Percentiles rank a stretch among this genome's conserved stretches.
These are phyloP conservation scores for Bicyclus anynana DNA, from an alignment of 1,140 invertebrate species.

Conservation along the genomic window DNA sequence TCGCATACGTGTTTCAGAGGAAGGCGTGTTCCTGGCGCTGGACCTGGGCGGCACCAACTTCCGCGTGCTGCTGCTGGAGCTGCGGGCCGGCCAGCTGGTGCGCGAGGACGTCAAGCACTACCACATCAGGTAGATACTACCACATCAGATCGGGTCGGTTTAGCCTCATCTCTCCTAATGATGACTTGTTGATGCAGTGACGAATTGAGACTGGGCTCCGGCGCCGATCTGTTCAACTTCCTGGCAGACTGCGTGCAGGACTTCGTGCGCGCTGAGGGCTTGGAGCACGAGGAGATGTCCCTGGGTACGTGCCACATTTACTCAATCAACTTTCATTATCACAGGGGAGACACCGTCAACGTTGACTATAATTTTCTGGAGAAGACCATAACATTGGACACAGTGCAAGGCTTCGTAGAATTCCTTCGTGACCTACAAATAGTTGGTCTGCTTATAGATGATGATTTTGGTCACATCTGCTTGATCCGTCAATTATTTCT, in stretches of 20 bases:
- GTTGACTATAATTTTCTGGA: too few species aligned
- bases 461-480: too few species aligned
- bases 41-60: slow-evolving; percentile 99
- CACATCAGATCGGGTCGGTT: too few species aligned
- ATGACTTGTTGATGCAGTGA: slow-evolving; percentile 55
- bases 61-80: slow-evolving; percentile 92
- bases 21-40: slow-evolving; percentile 63
- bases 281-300: slow-evolving; percentile 85
- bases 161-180: too few species aligned
- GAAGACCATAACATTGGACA: too few species aligned
- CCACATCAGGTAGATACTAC: slow-evolving; percentile 57
- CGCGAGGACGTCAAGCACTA: slow-evolving; percentile 72
- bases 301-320: slow-evolving; percentile 72
- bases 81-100: slow-evolving; percentile 80
- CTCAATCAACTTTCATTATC: too few species aligned
- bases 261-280: slow-evolving; percentile 88
- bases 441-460: too few species aligned
- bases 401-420: too few species aligned
- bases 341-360: too few species aligned
- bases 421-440: too few species aligned
- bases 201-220: slow-evolving; percentile 61
- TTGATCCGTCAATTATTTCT: too few species aligned
- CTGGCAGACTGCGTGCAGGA: slow-evolving; percentile 95
- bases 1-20: slow-evolving; percentile 45
- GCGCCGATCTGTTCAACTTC: slow-evolving; percentile 90